A percentile compares a stretch with the other conserved stretches of the same genome.
Conservation (phyloP, 2,888 invertebrate species). For the Corbicula japonica region DNA sequence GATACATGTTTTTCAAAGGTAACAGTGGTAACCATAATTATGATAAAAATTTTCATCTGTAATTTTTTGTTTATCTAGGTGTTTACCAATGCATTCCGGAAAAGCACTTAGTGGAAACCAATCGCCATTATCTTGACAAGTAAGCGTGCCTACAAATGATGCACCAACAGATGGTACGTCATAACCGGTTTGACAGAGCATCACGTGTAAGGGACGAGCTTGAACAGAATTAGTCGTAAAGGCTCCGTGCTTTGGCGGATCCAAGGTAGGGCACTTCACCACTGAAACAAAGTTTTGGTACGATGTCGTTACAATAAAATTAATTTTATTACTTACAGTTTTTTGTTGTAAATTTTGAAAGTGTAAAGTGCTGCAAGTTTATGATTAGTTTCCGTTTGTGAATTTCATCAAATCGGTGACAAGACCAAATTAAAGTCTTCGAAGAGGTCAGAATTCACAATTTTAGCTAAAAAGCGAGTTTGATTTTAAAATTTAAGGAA, state of each 20-base stretch:
- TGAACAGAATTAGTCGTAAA: slow-evolving; percentile 11
- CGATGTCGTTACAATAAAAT: too few relatives aligned
- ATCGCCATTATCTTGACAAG: slow-evolving; percentile 23
- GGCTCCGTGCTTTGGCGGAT: slow-evolving; percentile 9
- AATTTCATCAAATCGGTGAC: too few relatives aligned
- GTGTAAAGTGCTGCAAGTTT: too few relatives aligned
- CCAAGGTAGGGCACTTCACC: slow-evolving; percentile 9
- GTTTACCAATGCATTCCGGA: slow-evolving; percentile 29
- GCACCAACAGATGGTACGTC: slow-evolving; percentile 10
- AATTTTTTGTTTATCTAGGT: too few relatives aligned
- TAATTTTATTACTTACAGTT: not conserved
- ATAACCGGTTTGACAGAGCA: slow-evolving; percentile 13
- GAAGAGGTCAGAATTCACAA: too few relatives aligned
- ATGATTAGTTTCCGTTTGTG: too few relatives aligned
- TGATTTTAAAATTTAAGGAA: too few relatives aligned
- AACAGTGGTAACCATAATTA: too few relatives aligned
- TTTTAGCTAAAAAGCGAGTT: too few relatives aligned
- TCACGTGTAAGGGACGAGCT: slow-evolving; percentile 18
- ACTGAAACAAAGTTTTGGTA: slow-evolving; percentile 15
- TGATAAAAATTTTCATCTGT: too few relatives aligned
- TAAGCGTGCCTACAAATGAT: slow-evolving; percentile 1
- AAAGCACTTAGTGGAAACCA: slow-evolving; percentile 25
- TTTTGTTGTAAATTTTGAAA: not conserved
- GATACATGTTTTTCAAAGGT: too few relatives aligned
- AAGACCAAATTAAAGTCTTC: too few relatives aligned